phyloP scores from a whole-genome alignment of 2,888 invertebrate genomes.

The Lordiphosa fenestrarum region DNA sequence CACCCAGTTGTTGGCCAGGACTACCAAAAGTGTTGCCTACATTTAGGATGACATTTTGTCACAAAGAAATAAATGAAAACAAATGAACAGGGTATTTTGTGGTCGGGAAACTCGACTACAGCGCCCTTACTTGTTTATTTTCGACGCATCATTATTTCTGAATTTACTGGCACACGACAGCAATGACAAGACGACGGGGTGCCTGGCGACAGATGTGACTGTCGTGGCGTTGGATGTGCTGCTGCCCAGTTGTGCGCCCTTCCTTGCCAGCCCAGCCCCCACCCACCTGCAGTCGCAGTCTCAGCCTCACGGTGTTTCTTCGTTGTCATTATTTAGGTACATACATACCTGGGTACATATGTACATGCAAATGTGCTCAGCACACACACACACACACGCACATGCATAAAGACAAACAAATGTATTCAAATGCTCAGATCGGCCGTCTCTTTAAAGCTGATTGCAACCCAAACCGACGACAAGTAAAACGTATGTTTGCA shows the following conservation, averaged over 20 bases:
- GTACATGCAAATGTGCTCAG: background rate
- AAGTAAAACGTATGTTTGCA: background rate
- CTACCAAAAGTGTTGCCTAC: too few species aligned
- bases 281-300: too few species aligned
- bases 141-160: constrained; percentile 29
- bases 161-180: constrained; percentile 21
- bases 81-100: too few species aligned
- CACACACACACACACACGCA: too few species aligned
- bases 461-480: constrained; percentile 4
- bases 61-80: too few species aligned
- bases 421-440: constrained; percentile 4
- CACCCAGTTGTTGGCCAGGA: too few species aligned
- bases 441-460: constrained; percentile 5
- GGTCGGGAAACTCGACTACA: too few species aligned
- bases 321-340: too few species aligned
- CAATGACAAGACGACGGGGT: constrained; percentile 10
- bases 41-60: too few species aligned
- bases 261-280: too few species aligned
- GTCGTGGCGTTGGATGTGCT: background rate
- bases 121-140: too few species aligned
- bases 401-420: background rate
- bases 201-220: background rate
- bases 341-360: background rate
- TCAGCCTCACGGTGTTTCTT: too few species aligned
- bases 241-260: background rate